Percentiles rank a stretch among this genome's conserved stretches.
These are phyloP conservation scores for Listronotus bonariensis DNA, from an alignment of 1,140 invertebrate genomes.

Conservation along the genomic window DNA sequence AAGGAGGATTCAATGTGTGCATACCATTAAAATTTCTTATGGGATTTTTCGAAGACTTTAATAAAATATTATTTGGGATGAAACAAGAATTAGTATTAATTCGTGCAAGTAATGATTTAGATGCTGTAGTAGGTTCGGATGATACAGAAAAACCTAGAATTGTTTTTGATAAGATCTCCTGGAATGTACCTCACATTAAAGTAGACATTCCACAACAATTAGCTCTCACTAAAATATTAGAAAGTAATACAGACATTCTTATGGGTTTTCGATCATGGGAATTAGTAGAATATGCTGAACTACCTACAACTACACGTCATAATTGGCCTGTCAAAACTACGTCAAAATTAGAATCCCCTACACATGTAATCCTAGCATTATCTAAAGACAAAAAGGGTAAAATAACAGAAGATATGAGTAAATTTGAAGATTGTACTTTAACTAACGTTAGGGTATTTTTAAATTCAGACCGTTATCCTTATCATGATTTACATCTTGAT, in stretches of 20 bases:
- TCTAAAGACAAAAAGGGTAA: not conserved
- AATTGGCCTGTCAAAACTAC: constrained; percentile 4
- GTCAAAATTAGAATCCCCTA: constrained; percentile 1
- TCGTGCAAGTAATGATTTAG: no score
- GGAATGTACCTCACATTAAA: constrained; percentile 9
- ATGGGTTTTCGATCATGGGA: constrained; percentile 13
- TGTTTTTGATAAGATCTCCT: constrained; percentile 1
- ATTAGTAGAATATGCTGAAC: not conserved
- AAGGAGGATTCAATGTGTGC: no score
- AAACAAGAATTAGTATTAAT: no score
- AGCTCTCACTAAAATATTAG: constrained; percentile 14
- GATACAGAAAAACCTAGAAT: constrained; percentile 3
- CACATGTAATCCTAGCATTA: constrained; percentile 8
- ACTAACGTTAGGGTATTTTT: constrained; percentile 3
- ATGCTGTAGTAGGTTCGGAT: not conserved
- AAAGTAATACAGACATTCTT: constrained; percentile 11
- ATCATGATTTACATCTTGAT: constrained; percentile 8
- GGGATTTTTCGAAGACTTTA: no score
- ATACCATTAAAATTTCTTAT: no score
- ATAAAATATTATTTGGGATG: no score
- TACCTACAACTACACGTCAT: not conserved
- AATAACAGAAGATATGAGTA: constrained; percentile 13
- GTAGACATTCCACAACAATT: constrained; percentile 21
- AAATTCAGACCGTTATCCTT: constrained; percentile 14
- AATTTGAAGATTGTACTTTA: constrained; percentile 14